Base-by-base conservation (phyloP, 2,113 vertebrate genomes). In the Alexandromys fortis region DNA sequence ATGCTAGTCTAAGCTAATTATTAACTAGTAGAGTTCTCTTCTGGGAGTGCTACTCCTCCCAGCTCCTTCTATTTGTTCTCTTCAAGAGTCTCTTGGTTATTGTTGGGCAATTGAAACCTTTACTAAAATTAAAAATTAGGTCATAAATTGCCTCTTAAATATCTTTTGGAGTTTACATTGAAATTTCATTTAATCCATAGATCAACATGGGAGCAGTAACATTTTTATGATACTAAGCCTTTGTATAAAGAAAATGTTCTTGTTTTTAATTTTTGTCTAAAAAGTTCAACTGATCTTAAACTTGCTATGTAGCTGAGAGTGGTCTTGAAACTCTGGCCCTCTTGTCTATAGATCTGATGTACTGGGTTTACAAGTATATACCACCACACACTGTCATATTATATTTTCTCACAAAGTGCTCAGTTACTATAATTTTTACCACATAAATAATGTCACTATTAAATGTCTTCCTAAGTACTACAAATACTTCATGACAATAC, bases 41-140 rank as follows among this genome's bases (percentile, higher is more conserved):
- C 30, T 86, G 10, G 13, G 58, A 86, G 30, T 78, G 42, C 26
- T 85, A 42, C 38, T 33, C 70, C 12, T 79, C 92, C 89, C 42
- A 81, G 2, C 1, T 67, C 49, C 16, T 63, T 92, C 58, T n/a
- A 22, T 86, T 73, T 83, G 68, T 91, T 42, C 83, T 81, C 49
- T 90, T 93, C n/a, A 95, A 52, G 24, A 90, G 26, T 81, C 35
- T 89, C 49, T 92, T 86, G 58, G 35, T 73, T 91, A 24, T 93
- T 83, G 21, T 45, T 47, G 68, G 47, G 26, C 30, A 86, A 72
- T 94, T 72, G 26, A 65, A n/a, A 75, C 45, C 73, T 68, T 70
- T 72, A 67, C 55, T 90, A 89, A 95, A 92, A 91, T 90, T 96
- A 92, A 78, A 94, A 97, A 95, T 35, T 21, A 88, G 24, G 16